Percentiles rank a stretch among this genome's conserved stretches.
Evolutionary conservation across 2,888 invertebrate genomes (phyloP).

Genomic region (Pollenia griseotomentosa): DNA sequence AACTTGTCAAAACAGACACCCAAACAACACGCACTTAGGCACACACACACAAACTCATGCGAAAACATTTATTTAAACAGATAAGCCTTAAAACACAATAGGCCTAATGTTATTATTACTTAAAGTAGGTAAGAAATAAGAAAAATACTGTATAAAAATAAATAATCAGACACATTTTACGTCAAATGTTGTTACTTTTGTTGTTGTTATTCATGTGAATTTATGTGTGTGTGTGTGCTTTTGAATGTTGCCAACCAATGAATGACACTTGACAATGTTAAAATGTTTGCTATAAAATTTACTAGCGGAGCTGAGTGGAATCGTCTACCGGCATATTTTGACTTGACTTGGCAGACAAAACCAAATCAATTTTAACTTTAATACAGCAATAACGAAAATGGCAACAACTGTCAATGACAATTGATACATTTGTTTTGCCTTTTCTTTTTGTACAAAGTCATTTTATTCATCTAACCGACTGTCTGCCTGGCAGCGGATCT

Average conservation of each 20-base stretch:
- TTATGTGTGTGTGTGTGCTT: neutral
- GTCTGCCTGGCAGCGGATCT: conserved; percentile 7
- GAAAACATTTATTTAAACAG: conserved; percentile 8
- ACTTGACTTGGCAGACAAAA: conserved; percentile 12
- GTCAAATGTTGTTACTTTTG: conserved; percentile 30
- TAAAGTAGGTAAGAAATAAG: neutral
- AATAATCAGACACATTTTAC: conserved; percentile 35
- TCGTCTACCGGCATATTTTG: conserved; percentile 18
- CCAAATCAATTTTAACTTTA: conserved; percentile 7
- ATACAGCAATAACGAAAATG: conserved; percentile 16
- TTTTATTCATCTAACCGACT: conserved; percentile 1
- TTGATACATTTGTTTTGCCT: conserved; percentile 62
- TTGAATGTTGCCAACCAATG: neutral
- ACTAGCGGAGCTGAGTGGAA: neutral
- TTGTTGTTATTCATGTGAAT: conserved; percentile 30
- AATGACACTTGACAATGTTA: conserved; percentile 47
- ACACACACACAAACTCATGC: neutral
- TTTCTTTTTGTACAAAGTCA: conserved; percentile 1
- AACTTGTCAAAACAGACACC: conserved; percentile 53
- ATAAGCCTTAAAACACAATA: conserved; percentile 46
- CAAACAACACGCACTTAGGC: conserved; percentile 17
- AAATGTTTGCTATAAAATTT: conserved; percentile 50
- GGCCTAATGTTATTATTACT: conserved; percentile 37
- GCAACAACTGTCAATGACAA: conserved; percentile 70
- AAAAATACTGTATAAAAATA: neutral